Conservation (phyloP, 2,888 invertebrate genomes). For the Meliscaeva auricollis region DNA sequence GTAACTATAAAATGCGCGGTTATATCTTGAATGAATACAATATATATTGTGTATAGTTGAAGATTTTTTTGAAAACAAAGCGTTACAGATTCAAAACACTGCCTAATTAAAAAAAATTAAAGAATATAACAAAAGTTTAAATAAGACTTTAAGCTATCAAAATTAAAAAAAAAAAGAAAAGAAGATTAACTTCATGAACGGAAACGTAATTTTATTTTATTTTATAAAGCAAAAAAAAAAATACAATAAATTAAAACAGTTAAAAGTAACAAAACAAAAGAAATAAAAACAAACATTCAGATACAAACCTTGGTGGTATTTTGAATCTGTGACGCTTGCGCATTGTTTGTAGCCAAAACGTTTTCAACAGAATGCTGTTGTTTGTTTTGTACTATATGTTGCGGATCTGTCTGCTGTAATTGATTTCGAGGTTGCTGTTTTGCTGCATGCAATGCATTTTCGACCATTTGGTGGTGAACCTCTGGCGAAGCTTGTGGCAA, state of each 20-base stretch:
- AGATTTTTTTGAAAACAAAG: slow-evolving; percentile 45
- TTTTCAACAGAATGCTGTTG: slow-evolving; percentile 69
- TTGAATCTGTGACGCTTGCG: slow-evolving; percentile 84
- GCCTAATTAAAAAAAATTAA: slow-evolving; percentile 35
- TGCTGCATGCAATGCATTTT: slow-evolving; percentile 58
- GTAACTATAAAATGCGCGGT: neutral
- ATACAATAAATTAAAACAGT: slow-evolving; percentile 21
- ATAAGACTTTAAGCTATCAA: neutral
- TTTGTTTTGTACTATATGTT: slow-evolving; percentile 66
- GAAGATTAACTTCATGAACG: slow-evolving; percentile 65
- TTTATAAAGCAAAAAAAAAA: slow-evolving; percentile 79
- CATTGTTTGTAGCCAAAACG: slow-evolving; percentile 77
- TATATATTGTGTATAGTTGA: slow-evolving; percentile 8
- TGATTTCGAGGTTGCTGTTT: slow-evolving; percentile 62
- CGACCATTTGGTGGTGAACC: slow-evolving; percentile 68
- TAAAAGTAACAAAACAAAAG: slow-evolving; percentile 24
- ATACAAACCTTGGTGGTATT: slow-evolving; percentile 84
- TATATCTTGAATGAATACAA: slow-evolving; percentile 5
- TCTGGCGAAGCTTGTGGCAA: slow-evolving; percentile 37
- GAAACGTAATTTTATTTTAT: slow-evolving; percentile 76
- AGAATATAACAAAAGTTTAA: slow-evolving; percentile 5
- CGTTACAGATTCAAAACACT: slow-evolving; percentile 75
- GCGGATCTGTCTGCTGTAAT: slow-evolving; percentile 66
- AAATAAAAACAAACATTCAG: slow-evolving; percentile 78
- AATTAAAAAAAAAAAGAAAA: slow-evolving; percentile 62